Evolutionary conservation across 1,140 invertebrate species (phyloP), one percentile per base, ranked within the genome.

Genomic region (Solen grandis): DNA sequence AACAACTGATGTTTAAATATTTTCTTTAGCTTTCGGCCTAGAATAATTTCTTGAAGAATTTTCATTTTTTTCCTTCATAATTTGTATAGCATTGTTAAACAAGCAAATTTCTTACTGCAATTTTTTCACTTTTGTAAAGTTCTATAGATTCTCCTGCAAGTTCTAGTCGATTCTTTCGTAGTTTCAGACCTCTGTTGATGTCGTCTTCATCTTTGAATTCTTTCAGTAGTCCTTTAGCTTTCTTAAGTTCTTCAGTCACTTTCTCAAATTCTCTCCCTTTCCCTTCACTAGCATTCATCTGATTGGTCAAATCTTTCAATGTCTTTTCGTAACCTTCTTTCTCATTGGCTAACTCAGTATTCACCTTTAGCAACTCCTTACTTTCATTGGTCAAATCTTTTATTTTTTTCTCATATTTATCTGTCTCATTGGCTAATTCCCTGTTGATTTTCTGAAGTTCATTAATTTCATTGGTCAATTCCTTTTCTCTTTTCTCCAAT

Each of bases 91-190:
- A n/a, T n/a, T n/a, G n/a, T n/a, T n/a, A n/a, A n/a, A n/a, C n/a
- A n/a, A 59, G 83, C 81, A 81, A 79, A 57, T 38, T 68, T 22
- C 65, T 35, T 14, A 87, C 74, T 77, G 79, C 3, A 85, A 59
- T 50, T 81, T 54, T 1, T 87, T 85, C 2, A 66, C 62, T 76
- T 70, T 35, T 57, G 83, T 77, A 1, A 81, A 79, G 50, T 38
- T 68, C 27, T 65, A 41, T 14, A 87, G 85, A 63, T 65, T 82
- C 76, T 0, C 46, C 27, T 1, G 27, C 19, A 14, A 77, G 19
- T 8, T 77, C 62, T 31, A 66, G 59, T 25, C 25, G 16, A 31
- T 77, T 63, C 13, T 14, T 5, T 36, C 65, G 63, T 5, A 54
- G 41, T 19, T 41, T 66, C 25, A 41, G 36, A 38, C 46, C 35